Conservation (phyloP, 2,888 invertebrate species). For the Tetramorium bicarinatum region DNA sequence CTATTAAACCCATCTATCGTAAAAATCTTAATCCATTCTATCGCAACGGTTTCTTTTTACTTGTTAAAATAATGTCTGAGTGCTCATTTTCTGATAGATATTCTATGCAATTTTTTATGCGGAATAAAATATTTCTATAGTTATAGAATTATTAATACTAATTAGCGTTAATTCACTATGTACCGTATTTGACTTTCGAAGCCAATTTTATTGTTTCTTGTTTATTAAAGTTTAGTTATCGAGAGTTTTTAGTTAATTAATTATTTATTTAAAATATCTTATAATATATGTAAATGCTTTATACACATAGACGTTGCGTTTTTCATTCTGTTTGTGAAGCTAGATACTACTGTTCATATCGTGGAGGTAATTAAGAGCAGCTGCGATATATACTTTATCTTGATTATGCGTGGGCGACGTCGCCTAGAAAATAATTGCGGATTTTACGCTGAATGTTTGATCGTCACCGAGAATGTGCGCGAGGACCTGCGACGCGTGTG, state of each 20-base stretch:
- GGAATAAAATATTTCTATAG: neutral
- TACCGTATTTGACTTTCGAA: too few relatives aligned
- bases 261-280: too few relatives aligned
- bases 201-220: too few relatives aligned
- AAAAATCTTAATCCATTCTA: neutral
- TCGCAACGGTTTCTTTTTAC: neutral
- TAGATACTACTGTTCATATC: neutral
- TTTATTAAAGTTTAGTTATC: too few relatives aligned
- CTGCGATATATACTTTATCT: slow-evolving; percentile 35
- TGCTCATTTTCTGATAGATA: neutral
- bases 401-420: slow-evolving; percentile 26
- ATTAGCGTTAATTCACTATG: too few relatives aligned
- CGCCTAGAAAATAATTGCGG: slow-evolving; percentile 35
- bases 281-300: neutral
- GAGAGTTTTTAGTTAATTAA: too few relatives aligned
- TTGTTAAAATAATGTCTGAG: too few relatives aligned
- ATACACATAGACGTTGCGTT: neutral
- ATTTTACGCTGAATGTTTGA: slow-evolving; percentile 43
- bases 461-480: slow-evolving; percentile 12
- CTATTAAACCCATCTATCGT: slow-evolving; percentile 4
- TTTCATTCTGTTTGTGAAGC: neutral
- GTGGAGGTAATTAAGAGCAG: slow-evolving; percentile 14
- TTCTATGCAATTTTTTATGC: neutral
- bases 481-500: slow-evolving; percentile 42
- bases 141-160: too few relatives aligned